Evolutionary conservation across 2,888 invertebrate species (phyloP).

Genomic region (Zhuqinia jingwanae): DNA sequence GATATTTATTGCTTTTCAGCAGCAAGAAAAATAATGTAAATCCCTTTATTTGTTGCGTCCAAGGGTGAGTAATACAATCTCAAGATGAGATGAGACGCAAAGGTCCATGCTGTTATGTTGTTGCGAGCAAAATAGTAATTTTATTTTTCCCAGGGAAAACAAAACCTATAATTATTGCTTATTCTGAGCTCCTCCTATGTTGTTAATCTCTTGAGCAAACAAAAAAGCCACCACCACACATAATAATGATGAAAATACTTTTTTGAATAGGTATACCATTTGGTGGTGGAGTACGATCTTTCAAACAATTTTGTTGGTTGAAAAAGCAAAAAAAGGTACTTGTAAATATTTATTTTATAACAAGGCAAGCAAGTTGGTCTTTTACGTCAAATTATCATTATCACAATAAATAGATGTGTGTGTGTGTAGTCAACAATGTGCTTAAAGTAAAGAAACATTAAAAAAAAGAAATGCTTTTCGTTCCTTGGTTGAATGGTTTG

Average conservation of each 20-base stretch:
- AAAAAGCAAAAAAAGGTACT: neutral
- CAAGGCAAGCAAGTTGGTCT: neutral
- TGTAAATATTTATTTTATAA: conserved; percentile 26
- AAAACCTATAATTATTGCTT: conserved; percentile 76
- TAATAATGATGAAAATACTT: conserved; percentile 35
- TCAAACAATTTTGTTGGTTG: neutral
- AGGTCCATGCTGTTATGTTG: neutral
- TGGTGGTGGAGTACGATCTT: neutral
- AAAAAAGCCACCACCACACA: conserved; percentile 68
- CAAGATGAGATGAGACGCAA: conserved; percentile 3
- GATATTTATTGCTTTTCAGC: conserved; percentile 59
- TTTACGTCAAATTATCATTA: conserved; percentile 20
- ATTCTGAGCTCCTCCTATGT: conserved; percentile 75
- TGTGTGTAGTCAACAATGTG: neutral
- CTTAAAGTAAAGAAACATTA: conserved; percentile 4
- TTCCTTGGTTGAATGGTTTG: neutral
- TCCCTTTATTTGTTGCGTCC: conserved; percentile 49
- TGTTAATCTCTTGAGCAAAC: conserved; percentile 77
- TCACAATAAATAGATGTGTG: neutral
- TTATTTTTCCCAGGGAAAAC: conserved; percentile 64
- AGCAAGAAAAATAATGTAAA: neutral
- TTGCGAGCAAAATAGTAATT: conserved; percentile 61
- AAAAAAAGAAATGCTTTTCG: neutral
- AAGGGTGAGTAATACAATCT: conserved; percentile 37
- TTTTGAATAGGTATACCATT: neutral